phyloP scores from a whole-genome alignment of 2,888 invertebrate genomes.

The Apeira syringaria region DNA sequence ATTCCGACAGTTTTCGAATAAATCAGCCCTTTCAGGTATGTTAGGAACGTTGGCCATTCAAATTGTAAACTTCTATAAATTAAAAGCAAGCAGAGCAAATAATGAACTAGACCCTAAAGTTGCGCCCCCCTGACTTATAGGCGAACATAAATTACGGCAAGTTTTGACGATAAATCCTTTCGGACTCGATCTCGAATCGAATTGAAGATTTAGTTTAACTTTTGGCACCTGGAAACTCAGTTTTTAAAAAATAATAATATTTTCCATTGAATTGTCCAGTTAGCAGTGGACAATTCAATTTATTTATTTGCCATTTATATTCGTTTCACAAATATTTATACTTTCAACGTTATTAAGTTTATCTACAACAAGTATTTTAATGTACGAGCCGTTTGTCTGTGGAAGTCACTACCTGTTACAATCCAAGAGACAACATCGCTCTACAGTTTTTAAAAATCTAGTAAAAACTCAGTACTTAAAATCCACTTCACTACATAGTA shows the following conservation, averaged over 20 bases:
- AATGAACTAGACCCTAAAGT: constrained; percentile 71
- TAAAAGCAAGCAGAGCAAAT: constrained; percentile 71
- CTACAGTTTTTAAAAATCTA: too few species aligned
- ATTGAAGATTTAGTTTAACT: constrained; percentile 13
- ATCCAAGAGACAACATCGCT: too few species aligned
- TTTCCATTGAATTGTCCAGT: too few species aligned
- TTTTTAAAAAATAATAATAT: not conserved
- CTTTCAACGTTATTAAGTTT: too few species aligned
- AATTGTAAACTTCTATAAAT: constrained; percentile 73
- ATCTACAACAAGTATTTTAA: too few species aligned
- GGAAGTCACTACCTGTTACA: too few species aligned
- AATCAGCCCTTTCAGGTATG: constrained; percentile 31
- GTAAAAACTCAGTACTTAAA: too few species aligned
- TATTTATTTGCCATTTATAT: too few species aligned
- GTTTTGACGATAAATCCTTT: constrained; percentile 70
- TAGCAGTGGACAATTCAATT: too few species aligned
- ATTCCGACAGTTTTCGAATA: constrained; percentile 21
- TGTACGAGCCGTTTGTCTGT: too few species aligned
- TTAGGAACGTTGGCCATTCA: constrained; percentile 34
- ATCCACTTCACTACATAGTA: too few species aligned
- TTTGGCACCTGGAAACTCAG: constrained; percentile 13
- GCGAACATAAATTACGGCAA: constrained; percentile 73
- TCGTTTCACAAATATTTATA: too few species aligned
- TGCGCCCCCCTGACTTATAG: constrained; percentile 69
- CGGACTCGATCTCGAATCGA: constrained; percentile 25